Evolutionary conservation across 2,113 vertebrate species (phyloP).

Genomic region (Delphinapterus leucas): DNA sequence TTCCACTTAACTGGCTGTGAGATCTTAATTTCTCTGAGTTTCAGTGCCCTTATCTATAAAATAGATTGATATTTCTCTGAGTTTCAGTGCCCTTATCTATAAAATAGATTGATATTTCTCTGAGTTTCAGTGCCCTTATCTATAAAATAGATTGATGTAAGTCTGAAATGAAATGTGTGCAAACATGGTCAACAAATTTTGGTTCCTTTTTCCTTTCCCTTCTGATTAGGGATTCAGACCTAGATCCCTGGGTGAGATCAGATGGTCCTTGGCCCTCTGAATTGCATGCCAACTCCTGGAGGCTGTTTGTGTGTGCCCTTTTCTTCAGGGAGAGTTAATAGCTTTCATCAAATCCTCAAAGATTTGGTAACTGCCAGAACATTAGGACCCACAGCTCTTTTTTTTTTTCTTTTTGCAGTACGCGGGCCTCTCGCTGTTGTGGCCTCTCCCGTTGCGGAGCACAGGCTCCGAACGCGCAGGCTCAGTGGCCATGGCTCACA

Average conservation of each 20-base stretch:
- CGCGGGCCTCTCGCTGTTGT: too few relatives aligned
- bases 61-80: background rate
- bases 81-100: background rate
- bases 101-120: background rate
- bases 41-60: background rate
- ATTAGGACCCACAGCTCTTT: background rate
- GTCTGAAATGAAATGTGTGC: background rate
- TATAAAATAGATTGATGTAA: background rate
- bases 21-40: background rate
- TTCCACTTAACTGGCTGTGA: background rate
- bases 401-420: too few relatives aligned
- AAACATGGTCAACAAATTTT: background rate
- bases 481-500: too few relatives aligned
- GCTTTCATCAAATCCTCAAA: background rate
- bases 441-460: too few relatives aligned
- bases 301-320: background rate
- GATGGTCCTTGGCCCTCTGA: background rate
- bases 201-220: background rate
- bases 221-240: background rate
- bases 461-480: too few relatives aligned
- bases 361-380: background rate
- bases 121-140: background rate
- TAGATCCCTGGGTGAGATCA: background rate
- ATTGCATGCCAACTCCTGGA: background rate
- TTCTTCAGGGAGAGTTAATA: background rate